Evolutionary conservation across 2,113 vertebrate genomes (phyloP), one percentile per base, ranked within the genome.

Genomic region (western clawed frog (Xenopus tropicalis)): DNA sequence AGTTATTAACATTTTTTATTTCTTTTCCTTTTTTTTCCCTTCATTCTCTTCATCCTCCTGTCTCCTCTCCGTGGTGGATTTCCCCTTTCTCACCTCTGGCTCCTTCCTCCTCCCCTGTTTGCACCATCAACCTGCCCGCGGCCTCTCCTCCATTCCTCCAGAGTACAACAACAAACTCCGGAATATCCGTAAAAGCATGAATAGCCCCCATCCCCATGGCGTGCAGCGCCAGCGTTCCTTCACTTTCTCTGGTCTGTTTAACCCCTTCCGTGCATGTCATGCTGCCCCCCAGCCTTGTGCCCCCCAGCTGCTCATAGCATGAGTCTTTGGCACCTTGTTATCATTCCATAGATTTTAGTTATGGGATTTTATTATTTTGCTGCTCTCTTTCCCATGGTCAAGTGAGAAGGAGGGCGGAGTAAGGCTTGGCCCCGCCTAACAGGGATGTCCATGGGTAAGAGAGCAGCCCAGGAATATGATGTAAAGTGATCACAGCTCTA

Each of bases 161-260:
- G 97, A 95, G 1, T 99, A 96, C 92, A 96, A 93, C 21, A 94
- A 94, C 85, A 93, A 88, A 77, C 91, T 94, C 87, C 91, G 88
- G 85, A 86, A 86, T 79, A 82, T 94, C 80, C 83, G 82, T 84
- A 89, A 88, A 74, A 89, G 85, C 78, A 85, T 83, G 81, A 71
- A 77, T 82, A 78, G 8, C 59, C 66, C 23, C 83, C 85, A 83
- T 77, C 83, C 82, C 82, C 86, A 90, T 89, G 16, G 25, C 11
- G 80, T 86, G 85, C 93, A 91, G 78, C 91, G 91, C 79, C 93
- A 85, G 61, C 89, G 87, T 48, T 93, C 93, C 85, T 88, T 88
- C 82, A 95, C 94, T 19, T 84, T 91, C 76, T 90, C 91, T n/a
- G 95, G 96, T 99, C 93, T 29, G 96, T 96, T 88, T 79, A 71